Conservation (phyloP, 1,140 invertebrate species). For the Pseudomyrmex dendroicus region DNA sequence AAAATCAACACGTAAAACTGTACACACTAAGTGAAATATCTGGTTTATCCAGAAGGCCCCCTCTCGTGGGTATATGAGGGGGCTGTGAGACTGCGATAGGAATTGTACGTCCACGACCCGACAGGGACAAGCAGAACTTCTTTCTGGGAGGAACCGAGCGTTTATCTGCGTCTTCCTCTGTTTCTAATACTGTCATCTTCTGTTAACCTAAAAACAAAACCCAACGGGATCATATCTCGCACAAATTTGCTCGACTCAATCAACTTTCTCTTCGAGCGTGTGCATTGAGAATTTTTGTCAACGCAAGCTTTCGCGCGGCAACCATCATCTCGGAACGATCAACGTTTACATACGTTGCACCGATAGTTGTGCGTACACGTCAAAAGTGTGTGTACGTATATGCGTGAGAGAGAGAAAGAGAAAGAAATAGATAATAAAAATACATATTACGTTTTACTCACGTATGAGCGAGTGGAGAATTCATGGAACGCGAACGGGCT, state of each 20-base stretch:
- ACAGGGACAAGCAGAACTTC: conserved; percentile 83
- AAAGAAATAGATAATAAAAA: background rate
- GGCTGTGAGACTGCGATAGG: conserved; percentile 75
- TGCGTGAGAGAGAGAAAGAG: too few species aligned
- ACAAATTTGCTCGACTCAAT: too few species aligned
- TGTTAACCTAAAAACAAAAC: conserved; percentile 79
- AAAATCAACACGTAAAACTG: background rate
- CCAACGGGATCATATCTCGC: conserved; percentile 16
- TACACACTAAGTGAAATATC: conserved; percentile 67
- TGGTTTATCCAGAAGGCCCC: conserved; percentile 75
- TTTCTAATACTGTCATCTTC: conserved; percentile 86
- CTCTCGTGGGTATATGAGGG: conserved; percentile 73
- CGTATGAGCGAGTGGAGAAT: conserved; percentile 81
- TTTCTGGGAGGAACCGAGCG: conserved; percentile 83
- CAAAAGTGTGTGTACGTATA: background rate
- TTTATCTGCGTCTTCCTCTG: conserved; percentile 84
- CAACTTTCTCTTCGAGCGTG: too few species aligned
- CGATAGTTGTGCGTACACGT: background rate
- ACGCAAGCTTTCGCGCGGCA: background rate
- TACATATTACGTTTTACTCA: conserved; percentile 72
- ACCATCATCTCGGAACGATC: background rate
- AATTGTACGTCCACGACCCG: conserved; percentile 77
- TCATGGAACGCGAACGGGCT: conserved; percentile 79
- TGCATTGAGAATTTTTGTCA: background rate
- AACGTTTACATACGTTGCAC: background rate